These are phyloP conservation scores for Paedocypris sp. DNA, from an alignment of 2,113 vertebrate genomes.

Conservation along the genomic window DNA sequence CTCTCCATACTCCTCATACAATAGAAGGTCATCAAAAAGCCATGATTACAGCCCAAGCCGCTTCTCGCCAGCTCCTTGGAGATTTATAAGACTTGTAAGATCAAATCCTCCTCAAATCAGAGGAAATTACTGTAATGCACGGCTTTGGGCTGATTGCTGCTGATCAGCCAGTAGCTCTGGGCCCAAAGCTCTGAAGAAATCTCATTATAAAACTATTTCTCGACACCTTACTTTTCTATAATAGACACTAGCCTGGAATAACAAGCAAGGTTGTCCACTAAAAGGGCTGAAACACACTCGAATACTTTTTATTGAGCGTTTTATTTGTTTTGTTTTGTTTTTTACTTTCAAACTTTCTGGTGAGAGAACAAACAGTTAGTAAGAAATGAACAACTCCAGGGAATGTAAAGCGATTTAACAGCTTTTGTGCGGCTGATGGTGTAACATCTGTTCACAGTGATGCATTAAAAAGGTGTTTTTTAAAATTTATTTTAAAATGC, in stretches of 20 bases:
- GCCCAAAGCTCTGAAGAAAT: neutral
- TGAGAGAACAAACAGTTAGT: too few relatives aligned
- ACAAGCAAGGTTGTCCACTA: neutral
- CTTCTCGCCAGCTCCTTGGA: conserved; percentile 36
- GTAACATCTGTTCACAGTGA: too few relatives aligned
- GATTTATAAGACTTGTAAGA: conserved; percentile 23
- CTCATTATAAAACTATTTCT: conserved; percentile 3
- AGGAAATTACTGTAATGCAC: conserved; percentile 17
- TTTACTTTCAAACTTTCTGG: too few relatives aligned
- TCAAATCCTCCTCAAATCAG: conserved; percentile 18
- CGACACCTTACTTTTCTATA: neutral
- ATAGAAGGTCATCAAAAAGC: conserved; percentile 44
- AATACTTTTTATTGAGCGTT: too few relatives aligned
- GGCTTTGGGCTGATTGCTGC: conserved; percentile 9
- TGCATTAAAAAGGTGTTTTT: too few relatives aligned
- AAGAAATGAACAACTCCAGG: too few relatives aligned
- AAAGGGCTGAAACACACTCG: neutral
- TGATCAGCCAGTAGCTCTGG: conserved; percentile 4
- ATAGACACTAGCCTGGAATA: neutral
- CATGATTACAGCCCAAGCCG: conserved; percentile 45
- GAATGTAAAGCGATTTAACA: too few relatives aligned
- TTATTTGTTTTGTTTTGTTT: too few relatives aligned
- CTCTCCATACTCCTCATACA: conserved; percentile 35
- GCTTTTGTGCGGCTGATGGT: too few relatives aligned
- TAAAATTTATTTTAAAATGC: too few relatives aligned